Evolutionary conservation across 2,797 vertebrate species (phyloP), one percentile per base, ranked within the genome.

Genomic region (Aldrovandia affinis): DNA sequence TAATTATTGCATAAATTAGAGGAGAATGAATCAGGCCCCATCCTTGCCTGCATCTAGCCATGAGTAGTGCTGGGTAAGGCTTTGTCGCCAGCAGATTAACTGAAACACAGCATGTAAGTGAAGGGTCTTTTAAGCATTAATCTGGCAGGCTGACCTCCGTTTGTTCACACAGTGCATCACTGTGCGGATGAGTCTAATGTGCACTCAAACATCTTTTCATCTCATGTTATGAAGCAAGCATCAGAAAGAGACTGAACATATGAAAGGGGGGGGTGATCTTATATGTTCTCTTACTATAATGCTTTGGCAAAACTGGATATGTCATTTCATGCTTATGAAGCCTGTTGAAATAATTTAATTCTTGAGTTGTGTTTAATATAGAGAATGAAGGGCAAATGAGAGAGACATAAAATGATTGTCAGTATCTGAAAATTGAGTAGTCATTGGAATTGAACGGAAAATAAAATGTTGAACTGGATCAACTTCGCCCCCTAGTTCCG

Each of bases 1-100:
- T 94, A 94, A 95, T 95, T 95, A 94, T 94, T 91, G 92, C 91
- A 92, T 90, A 92, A 94, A 95, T 95, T 93, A 93, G 87, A 91
- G 89, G 86, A 88, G 92, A 94, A 94, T 93, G 92, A 94, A 95
- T 94, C 91, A 94, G 93, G 55, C 57, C 65, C 59, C 55, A 73
- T 84, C 92, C 8, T 2, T 89, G 89, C 90, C 93, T 93, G 87
- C 86, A 86, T 85, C 92, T 88, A 82, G 86, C 89, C 90, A 89
- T 90, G 87, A 88, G 86, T 82, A 42, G 82, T 85, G 81, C 87
- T 0, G 39, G 87, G 91, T 77, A n/a, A 90, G 88, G 80, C 93
- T 93, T 93, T 91, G 90, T 81, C 30, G 79, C 80, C n/a, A 65
- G 92, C 92, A 92, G 93, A 94, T 94, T 93, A 93, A 93, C 90